Percentiles rank a stretch among this genome's conserved stretches.
Evolutionary conservation across 2,113 vertebrate genomes (phyloP).

Genomic region (Paedocypris sp.): DNA sequence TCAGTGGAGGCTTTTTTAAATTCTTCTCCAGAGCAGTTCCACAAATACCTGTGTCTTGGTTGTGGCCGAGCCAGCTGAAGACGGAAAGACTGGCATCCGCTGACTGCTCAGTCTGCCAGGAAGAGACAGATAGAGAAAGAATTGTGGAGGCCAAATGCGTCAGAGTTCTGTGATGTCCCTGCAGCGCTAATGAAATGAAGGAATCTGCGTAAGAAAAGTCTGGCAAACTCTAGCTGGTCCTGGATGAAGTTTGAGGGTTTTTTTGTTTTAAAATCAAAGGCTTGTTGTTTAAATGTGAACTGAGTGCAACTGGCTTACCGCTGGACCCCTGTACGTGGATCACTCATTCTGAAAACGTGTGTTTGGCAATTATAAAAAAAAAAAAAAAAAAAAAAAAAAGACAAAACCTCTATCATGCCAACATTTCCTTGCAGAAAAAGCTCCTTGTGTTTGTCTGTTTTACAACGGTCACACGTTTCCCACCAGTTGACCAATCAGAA

Average conservation of each 20-base stretch:
- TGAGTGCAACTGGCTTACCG: no score
- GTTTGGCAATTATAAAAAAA: no score
- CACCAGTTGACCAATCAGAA: neutral
- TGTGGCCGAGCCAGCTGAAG: neutral
- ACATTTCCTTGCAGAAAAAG: slow-evolving; percentile 14
- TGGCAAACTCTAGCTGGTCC: neutral
- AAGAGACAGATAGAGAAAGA: neutral
- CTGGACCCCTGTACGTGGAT: no score
- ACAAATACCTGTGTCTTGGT: neutral
- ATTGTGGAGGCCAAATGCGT: slow-evolving; percentile 6
- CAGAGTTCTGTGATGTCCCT: neutral
- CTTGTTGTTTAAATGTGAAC: no score
- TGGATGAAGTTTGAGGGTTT: neutral
- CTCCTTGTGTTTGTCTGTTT: slow-evolving; percentile 28
- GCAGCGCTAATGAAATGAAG: neutral
- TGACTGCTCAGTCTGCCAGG: neutral
- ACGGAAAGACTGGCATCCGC: neutral
- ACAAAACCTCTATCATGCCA: neutral
- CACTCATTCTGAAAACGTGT: no score
- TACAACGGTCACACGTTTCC: neutral
- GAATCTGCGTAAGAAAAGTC: neutral
- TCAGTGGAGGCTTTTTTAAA: neutral
- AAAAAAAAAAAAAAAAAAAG: neutral
- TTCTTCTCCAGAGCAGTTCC: neutral
- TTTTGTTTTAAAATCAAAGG: neutral